phyloP scores from a whole-genome alignment of 2,797 vertebrate species.

The Nyctibius grandis region DNA sequence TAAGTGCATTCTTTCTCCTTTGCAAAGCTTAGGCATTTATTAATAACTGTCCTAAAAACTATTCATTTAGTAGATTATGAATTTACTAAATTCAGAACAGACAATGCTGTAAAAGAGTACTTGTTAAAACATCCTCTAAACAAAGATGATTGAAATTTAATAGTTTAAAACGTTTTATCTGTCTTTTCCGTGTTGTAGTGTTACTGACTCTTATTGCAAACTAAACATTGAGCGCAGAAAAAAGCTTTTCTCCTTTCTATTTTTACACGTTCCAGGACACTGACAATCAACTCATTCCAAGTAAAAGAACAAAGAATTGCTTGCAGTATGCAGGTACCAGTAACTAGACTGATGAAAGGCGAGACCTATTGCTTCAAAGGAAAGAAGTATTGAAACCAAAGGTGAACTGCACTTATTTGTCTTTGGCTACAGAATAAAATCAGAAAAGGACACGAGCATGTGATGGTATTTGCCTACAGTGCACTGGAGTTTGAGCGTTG shows the following conservation, averaged over 20 bases:
- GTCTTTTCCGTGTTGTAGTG: background rate
- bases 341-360: background rate
- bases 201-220: background rate
- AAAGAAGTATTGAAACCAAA: background rate
- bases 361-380: conserved; percentile 18
- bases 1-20: background rate
- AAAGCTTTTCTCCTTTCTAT: background rate
- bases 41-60: background rate
- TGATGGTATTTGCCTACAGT: background rate
- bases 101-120: background rate
- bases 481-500: background rate
- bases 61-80: background rate
- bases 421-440: background rate
- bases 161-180: background rate
- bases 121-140: background rate
- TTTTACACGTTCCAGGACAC: background rate
- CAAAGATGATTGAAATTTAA: background rate
- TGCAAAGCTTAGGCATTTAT: background rate
- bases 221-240: background rate
- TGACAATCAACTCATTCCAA: conserved; percentile 6
- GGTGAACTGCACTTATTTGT: background rate
- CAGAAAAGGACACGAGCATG: background rate
- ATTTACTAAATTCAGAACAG: background rate
- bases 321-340: background rate
- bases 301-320: conserved; percentile 13